Evolutionary conservation across 2,888 invertebrate species (phyloP), one percentile per base, ranked within the genome.

Genomic region (Phytoseiulus persimilis): DNA sequence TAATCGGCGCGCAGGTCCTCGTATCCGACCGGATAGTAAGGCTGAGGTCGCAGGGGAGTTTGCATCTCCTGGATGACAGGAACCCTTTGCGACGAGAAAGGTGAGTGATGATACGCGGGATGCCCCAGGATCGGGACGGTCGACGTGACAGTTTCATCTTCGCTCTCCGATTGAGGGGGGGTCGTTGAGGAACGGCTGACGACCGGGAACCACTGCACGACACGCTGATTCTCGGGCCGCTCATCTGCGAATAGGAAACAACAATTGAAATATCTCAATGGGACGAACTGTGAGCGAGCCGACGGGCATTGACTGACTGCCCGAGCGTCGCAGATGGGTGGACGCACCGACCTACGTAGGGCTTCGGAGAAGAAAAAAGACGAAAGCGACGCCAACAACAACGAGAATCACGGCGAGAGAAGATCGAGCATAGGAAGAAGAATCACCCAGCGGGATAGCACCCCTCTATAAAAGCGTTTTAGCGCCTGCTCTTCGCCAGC

Each of bases 21-120:
- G 87, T 39, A 87, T 31, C 39, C 87, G 31, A 33, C 83, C 9
- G 87, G 87, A 18, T 87, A 87, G 18, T 32, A 87, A 28, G 87
- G 87, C 87, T 87, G 87, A 0, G 87, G 87, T 32, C 87, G 87
- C n/a, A 87, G 87, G 28, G 87, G 87, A 6, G 87, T 87, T 32
- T 87, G 87, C 87, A 87, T 87, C 45, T 87, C 87, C 33, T 87
- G 87, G 87, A 87, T 87, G 87, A 87, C 87, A 28, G 87, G 87
- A 6, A 87, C 87, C 32, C 87, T 33, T 0, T 87, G 87, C 33
- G 87, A 87, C 45, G 87, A 87, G 33, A 87, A 87, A 39, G 87
- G 87, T 32, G 87, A 33, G 33, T 87, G 87, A n/a, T 87, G 87
- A 33, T 87, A 87, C 11, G 87, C 87, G n/a, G 87, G 87, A 87